Conservation (phyloP, 2,113 vertebrate genomes). For the Thamnophis sirtalis region DNA sequence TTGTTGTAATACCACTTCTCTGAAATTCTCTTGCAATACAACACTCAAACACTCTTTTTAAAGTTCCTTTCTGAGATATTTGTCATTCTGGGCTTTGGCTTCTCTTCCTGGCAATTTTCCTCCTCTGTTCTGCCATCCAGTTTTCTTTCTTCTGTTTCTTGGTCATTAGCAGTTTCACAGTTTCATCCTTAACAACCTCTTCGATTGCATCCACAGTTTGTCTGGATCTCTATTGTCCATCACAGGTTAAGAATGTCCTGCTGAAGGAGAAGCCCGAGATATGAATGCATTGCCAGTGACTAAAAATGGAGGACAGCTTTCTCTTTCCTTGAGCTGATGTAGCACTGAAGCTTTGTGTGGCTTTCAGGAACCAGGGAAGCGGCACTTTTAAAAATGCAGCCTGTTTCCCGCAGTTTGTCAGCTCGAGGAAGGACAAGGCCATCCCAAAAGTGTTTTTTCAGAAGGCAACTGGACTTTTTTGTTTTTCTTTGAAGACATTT, state of each 20-base stretch:
- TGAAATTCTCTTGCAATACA: neutral
- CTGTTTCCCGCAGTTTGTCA: neutral
- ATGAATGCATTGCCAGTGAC: neutral
- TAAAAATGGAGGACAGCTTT: neutral
- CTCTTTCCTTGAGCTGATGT: neutral
- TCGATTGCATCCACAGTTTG: neutral
- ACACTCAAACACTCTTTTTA: too few relatives aligned
- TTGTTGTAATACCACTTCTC: neutral
- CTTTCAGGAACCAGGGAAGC: neutral
- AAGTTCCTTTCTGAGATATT: neutral
- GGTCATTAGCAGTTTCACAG: neutral
- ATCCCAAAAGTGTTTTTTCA: too few relatives aligned
- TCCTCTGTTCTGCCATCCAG: neutral
- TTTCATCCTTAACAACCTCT: neutral
- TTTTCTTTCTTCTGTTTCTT: neutral
- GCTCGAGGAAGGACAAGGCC: neutral
- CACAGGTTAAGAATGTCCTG: rapidly evolving
- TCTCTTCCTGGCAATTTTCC: neutral
- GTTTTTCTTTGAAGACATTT: too few relatives aligned
- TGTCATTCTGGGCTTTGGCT: neutral
- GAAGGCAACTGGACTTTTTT: too few relatives aligned
- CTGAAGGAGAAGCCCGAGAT: neutral
- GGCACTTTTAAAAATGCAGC: neutral
- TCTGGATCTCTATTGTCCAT: neutral
- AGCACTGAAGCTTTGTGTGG: neutral